Evolutionary conservation across 2,113 vertebrate genomes (phyloP).

Genomic region (Paratilapia polleni): DNA sequence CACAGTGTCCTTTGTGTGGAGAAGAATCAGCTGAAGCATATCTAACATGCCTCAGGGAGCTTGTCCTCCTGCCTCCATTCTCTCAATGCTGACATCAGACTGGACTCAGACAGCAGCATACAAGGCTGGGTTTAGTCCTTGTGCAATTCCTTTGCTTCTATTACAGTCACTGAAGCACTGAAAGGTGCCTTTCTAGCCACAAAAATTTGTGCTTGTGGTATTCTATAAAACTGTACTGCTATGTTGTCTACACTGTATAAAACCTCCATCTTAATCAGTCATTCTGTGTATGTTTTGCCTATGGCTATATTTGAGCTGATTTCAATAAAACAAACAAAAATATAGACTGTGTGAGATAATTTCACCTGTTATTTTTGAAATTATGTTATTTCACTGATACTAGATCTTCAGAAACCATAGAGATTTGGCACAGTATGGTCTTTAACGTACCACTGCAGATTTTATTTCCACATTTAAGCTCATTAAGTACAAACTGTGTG

Average conservation of each 20-base stretch:
- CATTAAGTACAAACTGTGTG: neutral
- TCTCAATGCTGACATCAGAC: slow-evolving; percentile 30
- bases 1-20: slow-evolving; percentile 16
- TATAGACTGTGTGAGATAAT: neutral
- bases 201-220: neutral
- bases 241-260: neutral
- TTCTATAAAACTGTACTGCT: neutral
- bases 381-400: neutral
- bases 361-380: neutral
- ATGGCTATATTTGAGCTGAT: neutral
- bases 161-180: slow-evolving; percentile 16
- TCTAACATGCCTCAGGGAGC: slow-evolving; percentile 37
- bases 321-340: neutral
- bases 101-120: slow-evolving; percentile 30
- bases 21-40: slow-evolving; percentile 44
- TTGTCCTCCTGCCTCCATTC: slow-evolving; percentile 16
- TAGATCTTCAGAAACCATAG: neutral
- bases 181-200: slow-evolving; percentile 2
- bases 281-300: neutral
- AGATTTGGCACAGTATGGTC: neutral
- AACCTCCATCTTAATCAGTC: slow-evolving; percentile 14
- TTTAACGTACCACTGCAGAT: neutral
- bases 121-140: slow-evolving; percentile 9
- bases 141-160: slow-evolving; percentile 34
- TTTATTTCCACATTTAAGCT: neutral